These are phyloP conservation scores for Paramormyrops kingsleyae DNA, from an alignment of 2,113 vertebrate genomes.

Conservation along the genomic window DNA sequence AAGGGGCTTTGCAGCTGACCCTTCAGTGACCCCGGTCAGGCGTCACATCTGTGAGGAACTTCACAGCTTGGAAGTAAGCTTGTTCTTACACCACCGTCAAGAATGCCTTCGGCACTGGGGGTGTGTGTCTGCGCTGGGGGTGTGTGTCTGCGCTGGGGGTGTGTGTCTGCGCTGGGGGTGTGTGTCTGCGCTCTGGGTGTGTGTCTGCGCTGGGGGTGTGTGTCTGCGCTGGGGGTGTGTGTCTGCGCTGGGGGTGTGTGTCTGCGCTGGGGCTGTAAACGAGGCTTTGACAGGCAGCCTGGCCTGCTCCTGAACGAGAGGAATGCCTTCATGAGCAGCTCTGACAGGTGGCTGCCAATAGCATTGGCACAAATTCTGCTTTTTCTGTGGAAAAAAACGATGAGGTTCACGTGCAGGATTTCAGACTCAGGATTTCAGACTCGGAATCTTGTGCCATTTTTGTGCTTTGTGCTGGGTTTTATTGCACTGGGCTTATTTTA, in stretches of 20 bases:
- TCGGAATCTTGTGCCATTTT: background rate
- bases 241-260: background rate
- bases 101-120: slow-evolving; percentile 38
- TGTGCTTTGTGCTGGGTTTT: background rate
- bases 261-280: background rate
- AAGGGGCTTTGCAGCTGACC: slow-evolving; percentile 53
- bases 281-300: background rate
- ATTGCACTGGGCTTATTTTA: background rate
- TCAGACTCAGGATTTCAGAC: background rate
- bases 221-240: slow-evolving; percentile 4
- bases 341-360: background rate
- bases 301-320: background rate
- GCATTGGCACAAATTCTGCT: background rate
- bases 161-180: background rate
- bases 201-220: background rate
- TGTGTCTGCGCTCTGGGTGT: too few species aligned
- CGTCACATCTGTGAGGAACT: slow-evolving; percentile 60
- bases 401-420: background rate
- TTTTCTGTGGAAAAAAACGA: background rate
- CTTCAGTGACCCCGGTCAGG: slow-evolving; percentile 44
- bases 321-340: background rate
- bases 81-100: slow-evolving; percentile 51
- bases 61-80: slow-evolving; percentile 59
- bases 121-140: background rate
- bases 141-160: background rate